phyloP scores from a whole-genome alignment of 2,888 invertebrate species.

The Eupithecia exiguata region DNA sequence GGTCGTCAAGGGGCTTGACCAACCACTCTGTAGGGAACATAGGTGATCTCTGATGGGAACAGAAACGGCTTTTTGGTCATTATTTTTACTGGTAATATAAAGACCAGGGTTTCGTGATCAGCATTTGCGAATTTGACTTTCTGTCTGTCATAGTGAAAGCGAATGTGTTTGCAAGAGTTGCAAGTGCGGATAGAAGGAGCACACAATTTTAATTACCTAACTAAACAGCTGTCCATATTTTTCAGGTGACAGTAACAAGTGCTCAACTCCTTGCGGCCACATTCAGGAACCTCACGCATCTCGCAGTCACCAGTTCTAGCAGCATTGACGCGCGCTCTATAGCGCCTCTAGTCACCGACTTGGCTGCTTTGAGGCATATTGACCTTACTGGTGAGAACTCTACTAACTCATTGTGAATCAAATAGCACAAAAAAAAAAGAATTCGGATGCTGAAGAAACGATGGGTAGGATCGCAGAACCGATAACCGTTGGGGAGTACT shows the following conservation, averaged over 20 bases:
- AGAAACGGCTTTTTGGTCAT: not conserved
- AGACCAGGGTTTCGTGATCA: too few species aligned
- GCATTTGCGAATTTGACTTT: too few species aligned
- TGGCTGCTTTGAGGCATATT: conserved; percentile 91
- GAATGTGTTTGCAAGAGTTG: not conserved
- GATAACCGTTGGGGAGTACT: too few species aligned
- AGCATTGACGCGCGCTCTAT: conserved; percentile 90
- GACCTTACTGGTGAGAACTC: conserved; percentile 89
- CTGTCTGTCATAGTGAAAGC: too few species aligned
- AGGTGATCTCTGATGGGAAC: not conserved
- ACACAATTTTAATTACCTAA: not conserved
- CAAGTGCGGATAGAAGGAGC: not conserved
- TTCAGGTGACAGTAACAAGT: conserved; percentile 89
- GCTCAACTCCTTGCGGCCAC: conserved; percentile 89
- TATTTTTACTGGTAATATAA: not conserved
- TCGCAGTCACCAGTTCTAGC: conserved; percentile 90
- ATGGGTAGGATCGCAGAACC: too few species aligned
- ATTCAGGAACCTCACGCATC: conserved; percentile 91
- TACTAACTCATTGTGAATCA: too few species aligned
- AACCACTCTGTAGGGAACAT: too few species aligned
- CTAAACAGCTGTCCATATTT: not conserved
- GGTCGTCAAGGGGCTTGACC: not conserved
- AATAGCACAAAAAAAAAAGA: too few species aligned
- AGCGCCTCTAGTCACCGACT: conserved; percentile 90
- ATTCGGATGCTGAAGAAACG: too few species aligned